Conservation (phyloP, 1,140 invertebrate species). For the Anadara kagoshimensis region DNA sequence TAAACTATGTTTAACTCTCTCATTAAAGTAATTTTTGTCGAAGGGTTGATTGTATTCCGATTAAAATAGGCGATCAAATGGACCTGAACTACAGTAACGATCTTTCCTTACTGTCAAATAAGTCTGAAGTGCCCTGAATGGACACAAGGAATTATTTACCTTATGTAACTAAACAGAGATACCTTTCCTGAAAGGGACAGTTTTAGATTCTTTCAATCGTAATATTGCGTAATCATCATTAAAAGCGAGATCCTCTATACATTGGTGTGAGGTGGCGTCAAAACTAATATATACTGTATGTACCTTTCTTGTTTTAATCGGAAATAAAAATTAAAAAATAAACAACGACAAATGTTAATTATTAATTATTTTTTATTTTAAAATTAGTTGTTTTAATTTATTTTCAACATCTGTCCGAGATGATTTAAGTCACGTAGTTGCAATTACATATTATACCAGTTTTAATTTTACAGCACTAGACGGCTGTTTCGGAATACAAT, state of each 20-base stretch:
- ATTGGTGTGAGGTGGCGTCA: conserved; percentile 11
- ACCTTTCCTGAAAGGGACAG: conserved; percentile 31
- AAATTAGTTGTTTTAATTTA: too few relatives aligned
- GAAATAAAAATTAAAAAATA: too few relatives aligned
- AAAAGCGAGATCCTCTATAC: conserved; percentile 8
- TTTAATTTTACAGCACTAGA: too few relatives aligned
- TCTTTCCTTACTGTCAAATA: neutral
- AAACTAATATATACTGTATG: neutral
- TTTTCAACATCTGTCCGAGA: too few relatives aligned
- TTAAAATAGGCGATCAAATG: neutral
- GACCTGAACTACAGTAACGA: too few relatives aligned
- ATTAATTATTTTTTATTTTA: too few relatives aligned
- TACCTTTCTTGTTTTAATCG: too few relatives aligned
- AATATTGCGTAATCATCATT: neutral
- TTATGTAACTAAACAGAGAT: conserved; percentile 11
- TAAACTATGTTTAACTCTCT: conserved; percentile 11
- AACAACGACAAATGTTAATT: too few relatives aligned
- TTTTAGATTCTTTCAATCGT: conserved; percentile 26
- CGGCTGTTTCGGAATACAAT: too few relatives aligned
- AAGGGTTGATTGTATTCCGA: neutral
- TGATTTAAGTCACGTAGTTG: too few relatives aligned
- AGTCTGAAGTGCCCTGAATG: neutral
- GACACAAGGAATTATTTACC: conserved; percentile 6
- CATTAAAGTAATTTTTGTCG: neutral
- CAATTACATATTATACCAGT: too few relatives aligned